These are phyloP conservation scores for Lottia gigantea DNA, from an alignment of 2,888 invertebrate genomes.

Conservation along the genomic window DNA sequence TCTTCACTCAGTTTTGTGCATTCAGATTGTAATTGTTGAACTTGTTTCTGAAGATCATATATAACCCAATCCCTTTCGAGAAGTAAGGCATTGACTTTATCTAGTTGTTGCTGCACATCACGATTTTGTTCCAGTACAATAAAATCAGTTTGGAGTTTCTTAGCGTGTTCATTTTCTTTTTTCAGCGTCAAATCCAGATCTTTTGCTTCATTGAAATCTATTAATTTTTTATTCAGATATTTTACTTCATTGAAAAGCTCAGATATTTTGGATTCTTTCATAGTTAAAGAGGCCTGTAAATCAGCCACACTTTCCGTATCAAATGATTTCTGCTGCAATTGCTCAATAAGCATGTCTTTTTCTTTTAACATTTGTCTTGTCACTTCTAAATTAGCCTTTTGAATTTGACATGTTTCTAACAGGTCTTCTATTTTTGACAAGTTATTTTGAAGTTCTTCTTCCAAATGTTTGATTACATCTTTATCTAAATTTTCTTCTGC, in stretches of 20 bases:
- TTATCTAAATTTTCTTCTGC: constrained; percentile 13
- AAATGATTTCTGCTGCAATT: constrained; percentile 12
- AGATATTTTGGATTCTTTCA: constrained; percentile 15
- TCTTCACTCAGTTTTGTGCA: constrained; percentile 10
- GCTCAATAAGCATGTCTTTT: constrained; percentile 11
- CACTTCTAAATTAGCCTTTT: constrained; percentile 14
- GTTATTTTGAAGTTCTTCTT: constrained; percentile 19
- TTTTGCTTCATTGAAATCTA: too few species aligned
- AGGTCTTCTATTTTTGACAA: constrained; percentile 8
- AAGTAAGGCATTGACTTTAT: neutral
- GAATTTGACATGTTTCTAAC: constrained; percentile 10
- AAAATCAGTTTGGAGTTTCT: too few species aligned
- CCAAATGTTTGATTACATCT: constrained; percentile 14
- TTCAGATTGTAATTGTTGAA: neutral
- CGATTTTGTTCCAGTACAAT: too few species aligned
- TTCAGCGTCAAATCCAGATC: too few species aligned
- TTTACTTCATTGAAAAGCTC: too few species aligned
- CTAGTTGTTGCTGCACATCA: too few species aligned
- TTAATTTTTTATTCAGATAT: too few species aligned
- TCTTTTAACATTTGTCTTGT: constrained; percentile 8
- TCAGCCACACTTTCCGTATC: constrained; percentile 7
- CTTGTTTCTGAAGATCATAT: constrained; percentile 15
- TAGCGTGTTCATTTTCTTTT: too few species aligned
- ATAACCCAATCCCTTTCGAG: constrained; percentile 5
- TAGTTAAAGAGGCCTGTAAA: constrained; percentile 13